These are phyloP conservation scores for Thryonomys swinderianus DNA, from an alignment of 2,113 vertebrate genomes.

Conservation along the genomic window DNA sequence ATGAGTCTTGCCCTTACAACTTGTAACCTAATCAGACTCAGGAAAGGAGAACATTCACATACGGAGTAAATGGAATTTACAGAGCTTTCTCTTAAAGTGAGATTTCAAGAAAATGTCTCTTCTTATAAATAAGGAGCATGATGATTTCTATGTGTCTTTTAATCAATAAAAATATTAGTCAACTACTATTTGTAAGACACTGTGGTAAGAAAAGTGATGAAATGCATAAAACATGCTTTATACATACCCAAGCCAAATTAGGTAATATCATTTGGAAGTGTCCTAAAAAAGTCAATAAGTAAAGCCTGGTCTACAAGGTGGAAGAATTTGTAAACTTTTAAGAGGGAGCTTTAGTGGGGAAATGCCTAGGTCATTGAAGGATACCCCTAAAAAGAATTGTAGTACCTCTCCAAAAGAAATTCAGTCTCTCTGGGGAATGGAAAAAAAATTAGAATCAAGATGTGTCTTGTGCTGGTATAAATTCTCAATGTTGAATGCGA, in stretches of 20 bases:
- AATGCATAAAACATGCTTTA: neutral
- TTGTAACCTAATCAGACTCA: constrained; percentile 73
- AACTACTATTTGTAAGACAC: neutral
- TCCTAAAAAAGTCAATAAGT: neutral
- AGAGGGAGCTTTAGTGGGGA: neutral
- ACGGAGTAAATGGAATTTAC: constrained; percentile 64
- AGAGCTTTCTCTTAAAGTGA: constrained; percentile 38
- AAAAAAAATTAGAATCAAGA: no score
- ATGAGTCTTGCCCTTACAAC: constrained; percentile 65
- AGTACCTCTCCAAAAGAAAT: neutral
- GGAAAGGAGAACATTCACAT: constrained; percentile 69
- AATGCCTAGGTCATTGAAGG: neutral
- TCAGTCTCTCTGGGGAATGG: neutral
- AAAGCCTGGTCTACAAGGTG: neutral
- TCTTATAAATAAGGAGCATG: neutral
- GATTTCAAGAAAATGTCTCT: constrained; percentile 40
- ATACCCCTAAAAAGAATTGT: neutral
- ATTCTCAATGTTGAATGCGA: no score
- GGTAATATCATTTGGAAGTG: neutral
- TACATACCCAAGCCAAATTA: neutral
- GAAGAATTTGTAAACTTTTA: neutral
- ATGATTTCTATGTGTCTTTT: neutral
- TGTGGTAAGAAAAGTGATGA: neutral
- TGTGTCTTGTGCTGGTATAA: no score
- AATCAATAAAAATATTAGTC: neutral